Evolutionary conservation across 2,797 vertebrate species (phyloP).

Genomic region (Fundulus diaphanus): DNA sequence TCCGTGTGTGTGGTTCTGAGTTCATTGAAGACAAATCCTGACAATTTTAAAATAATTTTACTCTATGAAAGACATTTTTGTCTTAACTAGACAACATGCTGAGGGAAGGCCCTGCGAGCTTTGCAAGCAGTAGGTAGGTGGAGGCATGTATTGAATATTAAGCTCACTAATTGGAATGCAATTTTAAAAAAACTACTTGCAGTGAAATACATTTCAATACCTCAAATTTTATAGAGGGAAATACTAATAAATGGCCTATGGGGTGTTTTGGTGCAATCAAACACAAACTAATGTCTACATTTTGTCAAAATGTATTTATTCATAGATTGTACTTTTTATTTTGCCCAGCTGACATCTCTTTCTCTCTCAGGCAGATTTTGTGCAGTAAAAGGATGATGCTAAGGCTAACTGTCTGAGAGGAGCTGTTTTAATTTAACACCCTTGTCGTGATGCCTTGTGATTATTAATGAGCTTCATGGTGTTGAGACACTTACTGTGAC

Average conservation of each 20-base stretch:
- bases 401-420: constrained; percentile 11
- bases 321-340: neutral
- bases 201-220: neutral
- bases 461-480: constrained; percentile 11
- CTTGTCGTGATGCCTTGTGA: constrained; percentile 17
- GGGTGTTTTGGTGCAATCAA: neutral
- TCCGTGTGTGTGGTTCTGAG: too few species aligned
- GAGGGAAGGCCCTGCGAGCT: neutral
- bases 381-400: constrained; percentile 18
- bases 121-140: neutral
- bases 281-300: neutral
- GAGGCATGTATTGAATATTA: neutral
- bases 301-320: constrained; percentile 4
- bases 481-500: constrained; percentile 5
- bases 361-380: constrained; percentile 10
- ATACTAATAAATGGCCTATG: neutral
- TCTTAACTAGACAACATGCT: neutral
- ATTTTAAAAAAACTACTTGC: neutral
- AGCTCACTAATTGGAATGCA: neutral
- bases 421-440: constrained; percentile 30
- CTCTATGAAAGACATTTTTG: neutral
- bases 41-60: neutral
- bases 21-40: too few species aligned
- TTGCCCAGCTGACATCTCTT: neutral
- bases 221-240: neutral